Base-by-base conservation (phyloP, 2,113 vertebrate genomes). In the Oryzias curvinotus region DNA sequence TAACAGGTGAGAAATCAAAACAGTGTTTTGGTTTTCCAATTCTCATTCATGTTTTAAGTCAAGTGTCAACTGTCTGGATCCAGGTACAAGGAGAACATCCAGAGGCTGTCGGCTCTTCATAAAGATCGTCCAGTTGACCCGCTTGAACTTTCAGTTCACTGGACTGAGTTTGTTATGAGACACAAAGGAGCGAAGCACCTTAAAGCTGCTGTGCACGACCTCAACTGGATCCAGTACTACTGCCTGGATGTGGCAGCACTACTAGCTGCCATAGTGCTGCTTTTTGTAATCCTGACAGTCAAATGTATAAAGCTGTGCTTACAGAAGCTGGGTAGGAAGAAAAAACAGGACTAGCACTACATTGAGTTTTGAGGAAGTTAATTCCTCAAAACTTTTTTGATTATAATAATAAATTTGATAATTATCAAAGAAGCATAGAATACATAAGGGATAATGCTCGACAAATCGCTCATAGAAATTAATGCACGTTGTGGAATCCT, bases 141-240 rank as follows among this genome's bases (percentile, higher is more conserved):
- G 0, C 80, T 98, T 14, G 94, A 97, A 65, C 92, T 99, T 25
- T 94, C 97, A 0, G 94, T 96, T 59, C 91, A 91, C 85, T 98
- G 96, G 96, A 94, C 95, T 23, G 96, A 99, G 68, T 98, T 92
- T 41, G 96, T 94, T 28, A 98, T 98, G 96, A 89, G 88, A 54
- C 93, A 98, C 87, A 96, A 96, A 83, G 95, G 97, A 0, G 96
- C 95, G 0, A 89, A 90, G 0, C 96, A 98, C 73, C 87, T 99
- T 56, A 90, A 91, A 42, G 66, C 93, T 0, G 94, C 95, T 0
- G 94, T 94, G 45, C 93, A 92, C 0, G 85, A 94, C 26, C 91
- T 97, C 64, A 95, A 93, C 90, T 97, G 95, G 94, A 62, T 97
- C 83, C 96, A 98, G 82, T 98, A 98, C 80, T 91, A 92, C 84